A percentile compares a stretch with the other conserved stretches of the same genome.
Evolutionary conservation across 2,797 vertebrate genomes (phyloP).

Genomic region (Liparis tanakae): DNA sequence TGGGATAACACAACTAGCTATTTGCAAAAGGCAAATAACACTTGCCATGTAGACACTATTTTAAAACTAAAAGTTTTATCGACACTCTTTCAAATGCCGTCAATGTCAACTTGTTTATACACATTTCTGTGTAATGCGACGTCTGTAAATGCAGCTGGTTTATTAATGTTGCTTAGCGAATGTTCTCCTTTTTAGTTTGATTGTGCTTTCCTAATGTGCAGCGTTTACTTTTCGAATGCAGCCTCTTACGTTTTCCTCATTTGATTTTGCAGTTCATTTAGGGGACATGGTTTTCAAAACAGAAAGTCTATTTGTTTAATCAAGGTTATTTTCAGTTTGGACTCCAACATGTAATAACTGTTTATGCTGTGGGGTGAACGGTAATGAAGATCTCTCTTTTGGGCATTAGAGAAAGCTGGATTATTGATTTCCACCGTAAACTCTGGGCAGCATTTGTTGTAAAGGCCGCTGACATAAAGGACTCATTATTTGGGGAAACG

Average conservation of each 20-base stretch:
- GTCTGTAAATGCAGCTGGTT: neutral
- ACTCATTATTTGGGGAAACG: neutral
- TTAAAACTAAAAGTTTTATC: neutral
- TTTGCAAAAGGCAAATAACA: neutral
- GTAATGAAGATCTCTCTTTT: slow-evolving; percentile 20
- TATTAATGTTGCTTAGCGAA: neutral
- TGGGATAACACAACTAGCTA: neutral
- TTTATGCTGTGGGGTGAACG: slow-evolving; percentile 5
- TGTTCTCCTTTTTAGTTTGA: slow-evolving; percentile 2
- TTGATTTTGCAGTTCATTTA: neutral
- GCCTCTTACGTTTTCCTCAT: neutral
- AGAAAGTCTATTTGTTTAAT: slow-evolving; percentile 4
- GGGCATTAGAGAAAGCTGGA: slow-evolving; percentile 12
- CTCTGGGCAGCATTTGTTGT: slow-evolving; percentile 4
- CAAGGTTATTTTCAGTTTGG: neutral
- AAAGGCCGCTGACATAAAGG: slow-evolving; percentile 22
- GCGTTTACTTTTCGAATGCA: neutral
- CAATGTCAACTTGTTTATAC: neutral
- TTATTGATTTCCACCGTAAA: slow-evolving; percentile 38
- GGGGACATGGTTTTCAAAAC: neutral
- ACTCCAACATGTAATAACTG: neutral
- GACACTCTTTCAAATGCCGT: neutral
- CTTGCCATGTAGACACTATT: neutral
- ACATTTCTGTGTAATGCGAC: neutral
- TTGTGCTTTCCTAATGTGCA: slow-evolving; percentile 5